Base-by-base conservation (phyloP, 2,888 invertebrate genomes). In the Nebria salina region DNA sequence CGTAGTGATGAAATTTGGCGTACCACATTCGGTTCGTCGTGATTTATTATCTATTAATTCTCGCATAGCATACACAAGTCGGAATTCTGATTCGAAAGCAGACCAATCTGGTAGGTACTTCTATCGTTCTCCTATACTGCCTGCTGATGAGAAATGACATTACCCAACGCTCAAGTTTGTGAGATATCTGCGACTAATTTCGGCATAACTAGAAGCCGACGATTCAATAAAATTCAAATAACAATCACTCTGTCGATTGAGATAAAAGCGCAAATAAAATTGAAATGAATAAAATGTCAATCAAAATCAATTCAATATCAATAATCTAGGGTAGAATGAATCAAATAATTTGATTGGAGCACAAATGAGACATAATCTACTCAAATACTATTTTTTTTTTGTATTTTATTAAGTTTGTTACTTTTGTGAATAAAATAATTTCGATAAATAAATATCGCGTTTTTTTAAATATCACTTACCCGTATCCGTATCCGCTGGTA, bases 401-500 rank as follows among this genome's bases (percentile, higher is more conserved):
- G 20, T 20, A 20, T 20, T 20, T 20, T 20, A 20, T 20, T 20
- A 20, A 20, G 20, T 20, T 20, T 20, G 20, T 20, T 20, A 20
- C 20, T 20, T 20, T 20, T 20, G 20, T 20, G 20, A 20, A 1
- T 20, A 20, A 20, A 20, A 20, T 20, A 20, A 20, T 20, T 20
- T 20, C 20, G 20, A 20, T 20, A 20, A 20, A 20, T 20, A 20
- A 20, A 20, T 20, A 20, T 20, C 20, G 20, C 20, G 0, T 20
- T 20, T 20, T 20, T 20, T 20, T 20, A 20, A 20, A 20, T 1
- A 20, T 20, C 20, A 20, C 20, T 20, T 86, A 92, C 92, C 92
- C 87, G 91, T 90, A 86, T 92, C 92, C 86, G 89, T 91, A 87
- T 92, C 92, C 85, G 90, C 89, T 76, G 91, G 91, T 85, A 92